Conservation (phyloP, 2,113 vertebrate genomes). For the Engraulis encrasicolus region DNA sequence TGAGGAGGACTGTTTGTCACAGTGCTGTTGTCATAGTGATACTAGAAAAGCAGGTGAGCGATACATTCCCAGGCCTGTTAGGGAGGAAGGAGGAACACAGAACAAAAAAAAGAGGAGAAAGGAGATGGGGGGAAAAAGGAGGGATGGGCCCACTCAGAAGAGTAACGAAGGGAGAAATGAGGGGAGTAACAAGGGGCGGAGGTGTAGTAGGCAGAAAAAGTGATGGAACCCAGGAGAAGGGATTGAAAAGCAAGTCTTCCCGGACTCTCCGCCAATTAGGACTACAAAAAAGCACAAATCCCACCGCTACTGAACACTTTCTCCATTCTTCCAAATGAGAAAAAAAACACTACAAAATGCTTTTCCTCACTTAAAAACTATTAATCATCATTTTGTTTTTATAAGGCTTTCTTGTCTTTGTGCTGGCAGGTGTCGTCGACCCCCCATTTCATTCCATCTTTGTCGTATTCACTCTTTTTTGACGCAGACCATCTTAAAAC, state of each 20-base stretch:
- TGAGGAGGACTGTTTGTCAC: neutral
- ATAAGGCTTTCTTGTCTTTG: neutral
- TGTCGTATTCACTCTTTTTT: neutral
- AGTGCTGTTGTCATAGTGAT: constrained; percentile 50
- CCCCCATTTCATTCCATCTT: neutral
- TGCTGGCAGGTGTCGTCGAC: neutral
- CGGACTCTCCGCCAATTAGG: constrained; percentile 28
- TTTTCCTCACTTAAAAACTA: constrained; percentile 54
- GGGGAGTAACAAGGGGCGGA: neutral
- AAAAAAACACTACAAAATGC: constrained; percentile 54
- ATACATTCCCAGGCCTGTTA: constrained; percentile 69
- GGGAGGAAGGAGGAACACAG: constrained; percentile 24
- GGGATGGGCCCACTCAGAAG: constrained; percentile 2
- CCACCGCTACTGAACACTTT: constrained; percentile 45
- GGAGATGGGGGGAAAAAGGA: neutral
- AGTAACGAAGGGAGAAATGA: neutral
- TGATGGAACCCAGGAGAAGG: constrained; percentile 40
- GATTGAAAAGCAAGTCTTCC: constrained; percentile 42
- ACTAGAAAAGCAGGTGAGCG: constrained; percentile 48
- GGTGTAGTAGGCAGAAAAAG: constrained; percentile 34
- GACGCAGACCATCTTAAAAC: neutral
- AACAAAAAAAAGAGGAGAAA: constrained; percentile 11
- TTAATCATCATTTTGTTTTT: constrained; percentile 36
- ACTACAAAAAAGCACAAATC: constrained; percentile 67
- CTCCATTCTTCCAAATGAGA: constrained; percentile 60